Evolutionary conservation across 92 coral and sea anemone genomes (phyloP), one percentile per base, ranked within the genome.

Genomic region (Muricea muricata): DNA sequence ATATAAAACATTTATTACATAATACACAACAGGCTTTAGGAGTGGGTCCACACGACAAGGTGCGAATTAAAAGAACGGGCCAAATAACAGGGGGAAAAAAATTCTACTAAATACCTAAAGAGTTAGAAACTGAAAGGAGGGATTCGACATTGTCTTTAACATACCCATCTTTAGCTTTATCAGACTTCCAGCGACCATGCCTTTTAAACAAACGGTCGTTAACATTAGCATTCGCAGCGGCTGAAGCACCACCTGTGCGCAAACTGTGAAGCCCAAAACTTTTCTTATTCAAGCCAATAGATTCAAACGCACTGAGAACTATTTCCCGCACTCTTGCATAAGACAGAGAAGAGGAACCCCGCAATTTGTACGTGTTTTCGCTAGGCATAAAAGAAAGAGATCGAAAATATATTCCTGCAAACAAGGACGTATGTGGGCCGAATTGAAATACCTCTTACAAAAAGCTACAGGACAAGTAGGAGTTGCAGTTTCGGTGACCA

Each of bases 101-200:
- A 80, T 42, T n/a, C n/a, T n/a, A 61, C 68, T 54, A 80, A 63
- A 80, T 37, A 80, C 76, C 85, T 75, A 80, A 63, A 11, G 85
- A 80, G 56, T 40, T 80, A 7, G 85, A 80, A 32, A 80, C 76
- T 1, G 76, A 80, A 8, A 80, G 73, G 0, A 80, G n/a, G 0
- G 85, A 80, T 1, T 80, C 33, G 10, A 80, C 46, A 65, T 79
- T 79, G 23, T 79, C 84, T 58, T 79, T 82, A 12, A 82, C 17
- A 35, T 82, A 82, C 4, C n/a, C n/a, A n/a, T n/a, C n/a, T n/a
- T n/a, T n/a, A n/a, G n/a, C n/a, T n/a, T n/a, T n/a, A n/a, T 82
- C 79, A 1, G 86, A 68, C 52, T 58, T 82, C 86, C 86, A 82
- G 18, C 86, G 20, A 4, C 86, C 86, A 23, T 82, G 86, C 30